phyloP scores from a whole-genome alignment of 2,888 invertebrate species.

The Cyclophora albipunctata region DNA sequence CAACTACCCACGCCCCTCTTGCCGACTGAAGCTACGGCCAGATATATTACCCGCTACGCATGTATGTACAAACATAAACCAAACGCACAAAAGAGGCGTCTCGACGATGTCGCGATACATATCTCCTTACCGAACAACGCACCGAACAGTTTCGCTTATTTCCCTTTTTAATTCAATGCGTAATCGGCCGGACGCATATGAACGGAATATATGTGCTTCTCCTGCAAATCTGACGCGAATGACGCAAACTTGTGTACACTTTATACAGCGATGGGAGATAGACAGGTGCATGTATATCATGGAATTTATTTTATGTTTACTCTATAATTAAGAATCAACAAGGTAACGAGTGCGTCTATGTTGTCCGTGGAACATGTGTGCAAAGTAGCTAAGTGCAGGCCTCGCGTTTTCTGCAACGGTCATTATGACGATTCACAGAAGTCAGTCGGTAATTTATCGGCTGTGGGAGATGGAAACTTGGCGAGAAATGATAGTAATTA shows the following conservation, averaged over 20 bases:
- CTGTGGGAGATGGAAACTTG: slow-evolving; percentile 54
- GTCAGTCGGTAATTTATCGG: slow-evolving; percentile 56
- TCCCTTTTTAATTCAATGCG: slow-evolving; percentile 46
- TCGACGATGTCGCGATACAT: slow-evolving; percentile 61
- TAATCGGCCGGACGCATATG: slow-evolving; percentile 25
- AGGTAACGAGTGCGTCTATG: slow-evolving; percentile 19
- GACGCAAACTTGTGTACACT: slow-evolving; percentile 15
- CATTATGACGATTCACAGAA: slow-evolving; percentile 66
- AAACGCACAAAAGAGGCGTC: slow-evolving; percentile 60
- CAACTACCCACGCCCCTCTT: slow-evolving; percentile 71
- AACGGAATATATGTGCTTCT: no score
- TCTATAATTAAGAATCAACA: slow-evolving; percentile 14
- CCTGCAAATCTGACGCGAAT: slow-evolving; percentile 20
- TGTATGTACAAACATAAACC: slow-evolving; percentile 40
- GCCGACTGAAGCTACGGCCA: slow-evolving; percentile 45
- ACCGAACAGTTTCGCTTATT: slow-evolving; percentile 47
- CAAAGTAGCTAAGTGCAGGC: slow-evolving; percentile 45
- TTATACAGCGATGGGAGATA: slow-evolving; percentile 12
- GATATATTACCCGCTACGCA: slow-evolving; percentile 69
- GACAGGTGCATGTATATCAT: slow-evolving; percentile 14
- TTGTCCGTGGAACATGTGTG: slow-evolving; percentile 26
- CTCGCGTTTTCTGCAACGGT: slow-evolving; percentile 45
- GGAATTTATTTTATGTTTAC: slow-evolving; percentile 12
- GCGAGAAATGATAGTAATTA: slow-evolving; percentile 68
- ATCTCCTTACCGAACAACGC: slow-evolving; percentile 58